phyloP scores from a whole-genome alignment of 2,113 vertebrate species.

The Nibea albiflora region DNA sequence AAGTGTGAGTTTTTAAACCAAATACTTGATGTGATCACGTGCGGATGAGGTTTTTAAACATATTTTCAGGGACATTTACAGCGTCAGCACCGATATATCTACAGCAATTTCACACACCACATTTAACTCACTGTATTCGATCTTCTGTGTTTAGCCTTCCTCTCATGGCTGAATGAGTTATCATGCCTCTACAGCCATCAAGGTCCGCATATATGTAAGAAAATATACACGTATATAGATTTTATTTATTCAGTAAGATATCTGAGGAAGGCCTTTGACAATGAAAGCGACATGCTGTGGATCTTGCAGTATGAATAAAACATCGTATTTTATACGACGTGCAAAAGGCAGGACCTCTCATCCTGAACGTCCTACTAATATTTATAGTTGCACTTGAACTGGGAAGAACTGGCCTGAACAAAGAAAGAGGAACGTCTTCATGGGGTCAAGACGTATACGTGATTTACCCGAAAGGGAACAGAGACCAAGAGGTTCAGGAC shows the following conservation, averaged over 20 bases:
- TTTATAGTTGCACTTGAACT: conserved; percentile 31
- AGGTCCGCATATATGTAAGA: not conserved
- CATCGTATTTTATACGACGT: conserved; percentile 44
- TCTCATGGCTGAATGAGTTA: conserved; percentile 45
- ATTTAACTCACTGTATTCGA: conserved; percentile 18
- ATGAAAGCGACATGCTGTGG: conserved; percentile 31
- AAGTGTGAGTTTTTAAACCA: not conserved
- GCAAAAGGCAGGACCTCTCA: conserved; percentile 28
- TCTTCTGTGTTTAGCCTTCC: conserved; percentile 18
- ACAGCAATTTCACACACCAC: not conserved
- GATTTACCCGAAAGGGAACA: not conserved
- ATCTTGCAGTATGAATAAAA: conserved; percentile 64
- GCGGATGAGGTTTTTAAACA: not conserved
- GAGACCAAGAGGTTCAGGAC: conserved; percentile 5
- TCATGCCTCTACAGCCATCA: conserved; percentile 1
- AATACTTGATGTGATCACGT: not conserved
- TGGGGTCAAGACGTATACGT: not conserved
- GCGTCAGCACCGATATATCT: too few relatives aligned
- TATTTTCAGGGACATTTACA: not conserved
- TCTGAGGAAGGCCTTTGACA: conserved; percentile 29
- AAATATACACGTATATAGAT: conserved; percentile 22
- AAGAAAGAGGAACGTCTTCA: not conserved
- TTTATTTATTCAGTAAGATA: conserved; percentile 65
- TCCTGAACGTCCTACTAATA: conserved; percentile 37
- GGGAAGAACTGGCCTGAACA: conserved; percentile 1